A percentile compares a stretch with the other conserved stretches of the same genome.
Evolutionary conservation across 53 echinoderm and acorn worm genomes (phyloP).

Genomic region (Stichopus horrens): DNA sequence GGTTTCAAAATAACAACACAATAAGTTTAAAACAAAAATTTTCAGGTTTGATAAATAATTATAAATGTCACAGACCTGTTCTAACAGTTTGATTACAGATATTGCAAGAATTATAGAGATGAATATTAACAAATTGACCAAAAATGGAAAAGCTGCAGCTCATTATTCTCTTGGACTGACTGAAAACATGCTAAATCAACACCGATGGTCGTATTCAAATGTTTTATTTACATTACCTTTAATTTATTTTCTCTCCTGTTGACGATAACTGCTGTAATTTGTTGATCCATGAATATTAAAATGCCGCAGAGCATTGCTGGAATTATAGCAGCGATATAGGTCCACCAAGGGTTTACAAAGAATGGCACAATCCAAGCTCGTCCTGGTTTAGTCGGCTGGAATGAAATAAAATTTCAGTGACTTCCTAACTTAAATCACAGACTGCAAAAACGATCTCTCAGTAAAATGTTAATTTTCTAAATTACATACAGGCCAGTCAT

Average conservation of each 20-base stretch:
- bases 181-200: not conserved
- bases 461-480: too few relatives aligned
- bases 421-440: too few relatives aligned
- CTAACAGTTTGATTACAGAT: not conserved
- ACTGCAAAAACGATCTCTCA: too few relatives aligned
- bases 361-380: conserved; percentile 83
- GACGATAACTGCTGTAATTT: conserved; percentile 96
- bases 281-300: conserved; percentile 98
- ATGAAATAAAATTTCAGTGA: not conserved
- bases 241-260: conserved; percentile 94
- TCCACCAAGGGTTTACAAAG: conserved; percentile 96
- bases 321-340: conserved; percentile 83
- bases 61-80: too few relatives aligned
- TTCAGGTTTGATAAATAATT: too few relatives aligned
- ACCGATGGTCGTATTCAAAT: not conserved
- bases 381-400: conserved; percentile 79
- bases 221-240: conserved; percentile 59
- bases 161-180: not conserved
- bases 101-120: not conserved
- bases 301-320: conserved; percentile 86
- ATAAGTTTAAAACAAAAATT: too few relatives aligned
- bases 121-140: not conserved
- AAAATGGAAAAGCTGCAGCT: not conserved
- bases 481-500: too few relatives aligned
- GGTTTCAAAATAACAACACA: too few relatives aligned